phyloP scores from a whole-genome alignment of 2,888 invertebrate species.

The Nemoura dubitans region DNA sequence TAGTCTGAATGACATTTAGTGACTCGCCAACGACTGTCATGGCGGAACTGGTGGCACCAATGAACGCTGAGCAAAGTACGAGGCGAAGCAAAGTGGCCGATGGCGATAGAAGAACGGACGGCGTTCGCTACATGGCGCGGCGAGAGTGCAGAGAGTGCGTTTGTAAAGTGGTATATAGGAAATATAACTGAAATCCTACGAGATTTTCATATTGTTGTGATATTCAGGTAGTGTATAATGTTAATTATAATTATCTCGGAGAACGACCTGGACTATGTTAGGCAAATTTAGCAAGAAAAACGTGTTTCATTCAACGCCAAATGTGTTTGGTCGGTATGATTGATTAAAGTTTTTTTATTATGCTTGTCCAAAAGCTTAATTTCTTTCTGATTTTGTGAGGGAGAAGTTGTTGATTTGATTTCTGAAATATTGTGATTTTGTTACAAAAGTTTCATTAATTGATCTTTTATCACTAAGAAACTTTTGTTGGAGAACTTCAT shows the following conservation, averaged over 20 bases:
- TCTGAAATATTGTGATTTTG: background rate
- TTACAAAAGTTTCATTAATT: background rate
- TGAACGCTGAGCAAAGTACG: slow-evolving; percentile 21
- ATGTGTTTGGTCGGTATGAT: slow-evolving; percentile 19
- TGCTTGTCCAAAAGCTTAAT: background rate
- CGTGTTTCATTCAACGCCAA: background rate
- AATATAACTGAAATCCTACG: slow-evolving; percentile 42
- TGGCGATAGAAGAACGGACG: background rate
- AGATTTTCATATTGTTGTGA: slow-evolving; percentile 57
- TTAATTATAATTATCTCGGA: slow-evolving; percentile 43
- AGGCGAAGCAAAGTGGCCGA: slow-evolving; percentile 18
- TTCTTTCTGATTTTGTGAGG: background rate
- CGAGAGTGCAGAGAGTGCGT: background rate
- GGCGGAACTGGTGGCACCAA: slow-evolving; percentile 16
- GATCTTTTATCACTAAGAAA: background rate
- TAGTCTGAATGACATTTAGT: slow-evolving; percentile 13
- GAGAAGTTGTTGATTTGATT: background rate
- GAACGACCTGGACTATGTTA: slow-evolving; percentile 29
- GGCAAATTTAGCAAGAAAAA: slow-evolving; percentile 23
- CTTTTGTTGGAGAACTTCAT: background rate
- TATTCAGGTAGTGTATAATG: slow-evolving; percentile 59
- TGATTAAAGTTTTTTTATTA: background rate
- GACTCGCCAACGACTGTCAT: background rate
- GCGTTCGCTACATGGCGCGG: background rate
- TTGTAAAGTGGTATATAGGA: slow-evolving; percentile 19